Evolutionary conservation across 1,140 invertebrate species (phyloP).

Genomic region (Musca domestica): DNA sequence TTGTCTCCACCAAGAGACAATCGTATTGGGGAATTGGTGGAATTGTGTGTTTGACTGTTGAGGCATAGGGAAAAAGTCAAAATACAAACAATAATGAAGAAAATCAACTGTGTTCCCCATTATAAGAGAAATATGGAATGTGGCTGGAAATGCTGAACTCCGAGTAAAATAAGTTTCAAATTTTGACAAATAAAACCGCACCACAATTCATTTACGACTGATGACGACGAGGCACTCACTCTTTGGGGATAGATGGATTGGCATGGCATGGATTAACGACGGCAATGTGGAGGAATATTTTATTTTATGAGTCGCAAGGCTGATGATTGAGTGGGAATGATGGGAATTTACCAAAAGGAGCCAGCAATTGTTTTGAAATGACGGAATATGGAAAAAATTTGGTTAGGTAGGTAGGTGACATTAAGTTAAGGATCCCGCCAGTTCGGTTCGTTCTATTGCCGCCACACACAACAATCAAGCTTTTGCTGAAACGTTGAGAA

Average conservation of each 20-base stretch:
- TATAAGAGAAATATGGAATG: constrained; percentile 15
- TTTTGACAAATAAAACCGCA: constrained; percentile 55
- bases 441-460: no score
- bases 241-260: not conserved
- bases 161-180: constrained; percentile 55
- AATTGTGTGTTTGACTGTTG: not conserved
- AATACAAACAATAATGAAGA: not conserved
- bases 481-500: no score
- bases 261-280: not conserved
- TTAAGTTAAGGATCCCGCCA: no score
- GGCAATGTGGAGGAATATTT: not conserved
- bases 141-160: constrained; percentile 33
- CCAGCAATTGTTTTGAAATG: no score
- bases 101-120: not conserved
- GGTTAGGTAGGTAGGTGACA: no score
- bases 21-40: not conserved
- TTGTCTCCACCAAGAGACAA: no score
- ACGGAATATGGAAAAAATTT: no score
- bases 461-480: no score
- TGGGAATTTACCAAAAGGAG: no score
- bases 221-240: not conserved
- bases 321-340: constrained; percentile 1
- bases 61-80: not conserved
- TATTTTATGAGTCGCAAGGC: not conserved
- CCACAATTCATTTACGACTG: constrained; percentile 51